These are phyloP conservation scores for Drosophila pandora DNA, from an alignment of 1,140 invertebrate species.

Conservation along the genomic window DNA sequence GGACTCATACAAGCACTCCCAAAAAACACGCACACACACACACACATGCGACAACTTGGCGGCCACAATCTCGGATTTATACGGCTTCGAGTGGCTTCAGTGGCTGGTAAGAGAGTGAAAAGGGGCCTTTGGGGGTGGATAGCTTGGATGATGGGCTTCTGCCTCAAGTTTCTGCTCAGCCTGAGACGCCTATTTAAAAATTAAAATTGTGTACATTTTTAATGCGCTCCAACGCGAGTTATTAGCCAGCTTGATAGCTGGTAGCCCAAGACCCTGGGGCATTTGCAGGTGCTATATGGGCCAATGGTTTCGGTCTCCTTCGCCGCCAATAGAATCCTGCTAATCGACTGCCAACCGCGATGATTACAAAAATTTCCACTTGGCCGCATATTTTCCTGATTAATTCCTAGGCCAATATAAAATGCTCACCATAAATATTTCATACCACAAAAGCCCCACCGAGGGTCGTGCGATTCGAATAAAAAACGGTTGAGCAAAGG, in stretches of 20 bases:
- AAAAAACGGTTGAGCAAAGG: conserved; percentile 32
- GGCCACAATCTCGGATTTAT: conserved; percentile 81
- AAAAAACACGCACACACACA: conserved; percentile 3
- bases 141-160: not conserved
- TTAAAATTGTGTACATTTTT: conserved; percentile 76
- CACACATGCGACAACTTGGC: conserved; percentile 74
- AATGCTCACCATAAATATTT: conserved; percentile 57
- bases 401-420: conserved; percentile 59
- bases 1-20: conserved; percentile 9
- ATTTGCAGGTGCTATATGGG: conserved; percentile 5
- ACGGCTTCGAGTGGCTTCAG: conserved; percentile 73
- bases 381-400: conserved; percentile 72
- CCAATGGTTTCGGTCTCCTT: not conserved
- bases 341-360: conserved; percentile 59
- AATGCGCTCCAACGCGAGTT: conserved; percentile 63
- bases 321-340: conserved; percentile 18
- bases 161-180: conserved; percentile 37
- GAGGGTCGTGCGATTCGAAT: not conserved
- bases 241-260: conserved; percentile 58
- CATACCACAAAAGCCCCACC: conserved; percentile 30
- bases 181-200: conserved; percentile 72
- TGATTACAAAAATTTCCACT: conserved; percentile 74
- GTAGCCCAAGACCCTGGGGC: conserved; percentile 4
- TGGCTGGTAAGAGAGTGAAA: conserved; percentile 16
- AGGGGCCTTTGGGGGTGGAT: not conserved